These are phyloP conservation scores for Helicoverpa armigera DNA, from an alignment of 1,140 invertebrate genomes.

Conservation along the genomic window DNA sequence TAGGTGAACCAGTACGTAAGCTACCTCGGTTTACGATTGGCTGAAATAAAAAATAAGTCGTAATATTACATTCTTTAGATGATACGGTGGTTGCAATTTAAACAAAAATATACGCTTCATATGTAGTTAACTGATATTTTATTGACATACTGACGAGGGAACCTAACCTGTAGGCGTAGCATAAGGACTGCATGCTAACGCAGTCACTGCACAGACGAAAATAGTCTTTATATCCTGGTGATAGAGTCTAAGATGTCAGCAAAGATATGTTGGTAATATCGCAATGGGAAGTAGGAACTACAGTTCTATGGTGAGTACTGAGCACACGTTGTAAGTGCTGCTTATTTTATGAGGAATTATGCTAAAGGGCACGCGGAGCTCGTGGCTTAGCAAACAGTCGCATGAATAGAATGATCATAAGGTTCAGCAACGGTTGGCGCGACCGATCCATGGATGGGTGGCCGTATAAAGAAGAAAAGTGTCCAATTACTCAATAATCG, in stretches of 20 bases:
- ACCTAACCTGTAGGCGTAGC: conserved; percentile 58
- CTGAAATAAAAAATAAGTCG: no score
- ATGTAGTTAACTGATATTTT: conserved; percentile 47
- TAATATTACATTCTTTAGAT: background rate
- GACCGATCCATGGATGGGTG: no score
- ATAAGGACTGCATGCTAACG: conserved; percentile 48
- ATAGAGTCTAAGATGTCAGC: background rate
- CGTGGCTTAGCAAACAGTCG: no score
- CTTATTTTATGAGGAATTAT: conserved; percentile 19
- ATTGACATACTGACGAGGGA: conserved; percentile 55
- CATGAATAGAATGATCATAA: no score
- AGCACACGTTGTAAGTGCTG: conserved; percentile 11
- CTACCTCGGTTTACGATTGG: no score
- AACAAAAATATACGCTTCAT: conserved; percentile 11
- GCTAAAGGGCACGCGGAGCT: background rate
- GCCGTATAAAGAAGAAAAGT: no score
- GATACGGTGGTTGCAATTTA: background rate
- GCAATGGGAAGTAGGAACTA: conserved; percentile 41
- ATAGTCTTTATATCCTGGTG: background rate
- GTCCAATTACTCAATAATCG: no score
- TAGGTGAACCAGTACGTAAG: no score
- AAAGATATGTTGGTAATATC: background rate
- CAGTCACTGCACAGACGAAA: background rate
- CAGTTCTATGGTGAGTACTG: conserved; percentile 16
- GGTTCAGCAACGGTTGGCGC: no score